Percentiles rank a stretch among this genome's conserved stretches.
Conservation (phyloP, 1,140 invertebrate genomes). For the Drosophila obscura region DNA sequence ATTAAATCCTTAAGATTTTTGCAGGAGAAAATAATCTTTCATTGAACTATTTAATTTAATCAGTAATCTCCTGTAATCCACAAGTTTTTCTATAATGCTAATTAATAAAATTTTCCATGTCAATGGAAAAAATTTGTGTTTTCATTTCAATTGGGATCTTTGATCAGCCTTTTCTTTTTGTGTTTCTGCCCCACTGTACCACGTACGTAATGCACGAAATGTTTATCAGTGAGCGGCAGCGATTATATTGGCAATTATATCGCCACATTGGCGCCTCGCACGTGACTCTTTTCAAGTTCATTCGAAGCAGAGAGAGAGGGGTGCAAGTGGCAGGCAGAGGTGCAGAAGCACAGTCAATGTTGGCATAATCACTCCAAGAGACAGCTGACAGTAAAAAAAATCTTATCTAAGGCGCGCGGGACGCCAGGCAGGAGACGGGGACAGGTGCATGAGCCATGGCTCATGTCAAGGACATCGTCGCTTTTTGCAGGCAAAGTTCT, state of each 20-base stretch:
- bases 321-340: background rate
- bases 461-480: slow-evolving; percentile 25
- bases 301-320: background rate
- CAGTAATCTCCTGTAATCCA: too few relatives aligned
- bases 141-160: background rate
- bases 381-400: slow-evolving; percentile 9
- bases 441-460: slow-evolving; percentile 1
- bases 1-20: too few relatives aligned
- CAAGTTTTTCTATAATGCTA: too few relatives aligned
- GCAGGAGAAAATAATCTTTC: too few relatives aligned
- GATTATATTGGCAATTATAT: slow-evolving; percentile 78
- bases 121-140: background rate
- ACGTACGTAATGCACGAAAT: slow-evolving; percentile 39
- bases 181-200: slow-evolving; percentile 2
- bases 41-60: too few relatives aligned
- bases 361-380: slow-evolving; percentile 44
- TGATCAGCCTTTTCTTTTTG: background rate
- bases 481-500: slow-evolving; percentile 20
- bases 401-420: slow-evolving; percentile 22
- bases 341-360: background rate
- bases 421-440: background rate
- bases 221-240: slow-evolving; percentile 64
- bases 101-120: too few relatives aligned
- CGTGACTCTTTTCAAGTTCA: slow-evolving; percentile 76
- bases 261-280: slow-evolving; percentile 66